Percentiles rank a stretch among this genome's conserved stretches.
Conservation (phyloP, 2,797 vertebrate species). For the Macroramphosus scolopax region DNA sequence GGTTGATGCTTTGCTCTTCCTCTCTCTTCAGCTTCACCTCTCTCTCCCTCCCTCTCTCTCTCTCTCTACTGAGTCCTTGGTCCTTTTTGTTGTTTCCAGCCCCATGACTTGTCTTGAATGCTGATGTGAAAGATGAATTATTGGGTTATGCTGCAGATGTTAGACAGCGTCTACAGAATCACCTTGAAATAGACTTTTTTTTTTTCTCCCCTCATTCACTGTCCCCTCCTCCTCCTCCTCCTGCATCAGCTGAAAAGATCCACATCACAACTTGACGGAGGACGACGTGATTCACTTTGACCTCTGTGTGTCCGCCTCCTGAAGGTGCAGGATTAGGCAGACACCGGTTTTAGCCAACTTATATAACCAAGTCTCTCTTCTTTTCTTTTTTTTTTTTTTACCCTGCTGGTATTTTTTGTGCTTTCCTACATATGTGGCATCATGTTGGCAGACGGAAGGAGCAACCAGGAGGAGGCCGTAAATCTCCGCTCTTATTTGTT, state of each 20-base stretch:
- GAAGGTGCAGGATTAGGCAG: slow-evolving; percentile 39
- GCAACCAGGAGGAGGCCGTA: slow-evolving; percentile 65
- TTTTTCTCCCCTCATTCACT: slow-evolving; percentile 35
- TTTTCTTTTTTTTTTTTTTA: slow-evolving; percentile 29
- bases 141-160: slow-evolving; percentile 75
- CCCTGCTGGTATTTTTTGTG: slow-evolving; percentile 19
- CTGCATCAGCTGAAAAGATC: slow-evolving; percentile 29
- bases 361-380: slow-evolving; percentile 52
- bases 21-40: slow-evolving; percentile 32
- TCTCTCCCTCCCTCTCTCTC: slow-evolving; percentile 34
- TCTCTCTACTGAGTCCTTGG: slow-evolving; percentile 63
- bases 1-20: slow-evolving; percentile 21
- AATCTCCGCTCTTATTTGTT: slow-evolving; percentile 76
- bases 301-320: slow-evolving; percentile 32
- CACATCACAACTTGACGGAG: slow-evolving; percentile 44
- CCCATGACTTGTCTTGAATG: slow-evolving; percentile 72
- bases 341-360: slow-evolving; percentile 47
- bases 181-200: slow-evolving; percentile 69
- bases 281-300: slow-evolving; percentile 46
- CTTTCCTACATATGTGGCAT: slow-evolving; percentile 63
- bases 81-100: slow-evolving; percentile 68
- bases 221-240: slow-evolving; percentile 30
- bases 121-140: slow-evolving; percentile 75
- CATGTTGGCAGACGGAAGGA: slow-evolving; percentile 68
- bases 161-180: slow-evolving; percentile 70